phyloP scores from a whole-genome alignment of 2,113 vertebrate species.

The Eulacestoma nigropectus region DNA sequence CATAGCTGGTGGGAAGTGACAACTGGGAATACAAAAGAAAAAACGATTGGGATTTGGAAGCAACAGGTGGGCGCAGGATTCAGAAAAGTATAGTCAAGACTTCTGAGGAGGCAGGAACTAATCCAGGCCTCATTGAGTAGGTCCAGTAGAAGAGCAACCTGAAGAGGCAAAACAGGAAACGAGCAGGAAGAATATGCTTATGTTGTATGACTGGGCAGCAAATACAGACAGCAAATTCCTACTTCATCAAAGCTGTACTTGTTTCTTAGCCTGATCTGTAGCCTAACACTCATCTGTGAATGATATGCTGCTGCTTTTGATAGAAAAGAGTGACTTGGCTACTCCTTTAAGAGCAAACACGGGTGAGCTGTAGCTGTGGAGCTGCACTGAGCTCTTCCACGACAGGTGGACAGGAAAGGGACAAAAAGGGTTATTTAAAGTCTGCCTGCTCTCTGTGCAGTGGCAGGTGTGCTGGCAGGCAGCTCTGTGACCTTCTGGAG shows the following conservation, averaged over 20 bases:
- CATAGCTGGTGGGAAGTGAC: background rate
- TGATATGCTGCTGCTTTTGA: rapidly evolving
- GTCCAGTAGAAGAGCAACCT: background rate
- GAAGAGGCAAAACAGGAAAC: background rate
- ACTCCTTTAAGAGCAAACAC: background rate
- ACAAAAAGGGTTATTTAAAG: conserved; percentile 60
- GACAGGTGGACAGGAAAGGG: conserved; percentile 52
- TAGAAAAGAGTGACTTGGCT: background rate
- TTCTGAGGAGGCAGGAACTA: background rate
- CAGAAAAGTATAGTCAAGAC: background rate
- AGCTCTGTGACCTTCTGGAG: conserved; percentile 35
- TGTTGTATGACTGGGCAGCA: background rate
- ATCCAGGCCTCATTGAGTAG: background rate
- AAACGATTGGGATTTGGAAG: background rate
- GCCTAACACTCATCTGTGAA: background rate
- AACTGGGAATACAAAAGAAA: conserved; percentile 24
- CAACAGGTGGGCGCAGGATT: background rate
- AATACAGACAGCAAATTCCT: background rate
- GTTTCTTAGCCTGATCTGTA: background rate
- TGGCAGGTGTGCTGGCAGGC: conserved; percentile 54
- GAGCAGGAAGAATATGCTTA: background rate
- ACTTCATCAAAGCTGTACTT: background rate
- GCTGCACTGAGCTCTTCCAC: background rate
- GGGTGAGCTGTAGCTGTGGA: background rate
- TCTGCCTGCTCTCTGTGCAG: background rate